Percentiles rank a stretch among this genome's conserved stretches.
Evolutionary conservation across 2,797 vertebrate species (phyloP).

Genomic region (Helostoma temminkii): DNA sequence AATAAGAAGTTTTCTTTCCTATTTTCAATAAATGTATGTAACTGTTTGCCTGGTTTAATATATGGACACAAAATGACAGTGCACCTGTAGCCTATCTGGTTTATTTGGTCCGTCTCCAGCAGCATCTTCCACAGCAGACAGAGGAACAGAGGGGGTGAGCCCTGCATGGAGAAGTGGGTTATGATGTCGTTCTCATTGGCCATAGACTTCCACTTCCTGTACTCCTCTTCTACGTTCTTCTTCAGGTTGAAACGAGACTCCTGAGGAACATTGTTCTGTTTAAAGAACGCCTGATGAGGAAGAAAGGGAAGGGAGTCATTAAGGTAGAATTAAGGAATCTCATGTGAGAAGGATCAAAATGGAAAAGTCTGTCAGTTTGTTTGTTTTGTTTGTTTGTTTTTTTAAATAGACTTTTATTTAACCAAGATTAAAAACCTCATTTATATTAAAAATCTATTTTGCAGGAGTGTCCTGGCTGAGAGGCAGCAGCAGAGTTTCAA

Average conservation of each 20-base stretch:
- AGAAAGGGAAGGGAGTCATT: neutral
- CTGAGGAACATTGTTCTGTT: constrained; percentile 98
- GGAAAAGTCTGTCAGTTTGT: neutral
- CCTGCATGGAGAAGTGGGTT: constrained; percentile 95
- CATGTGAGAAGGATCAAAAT: neutral
- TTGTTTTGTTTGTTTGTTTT: no score
- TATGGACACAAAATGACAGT: neutral
- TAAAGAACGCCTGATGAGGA: constrained; percentile 92
- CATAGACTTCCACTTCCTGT: constrained; percentile 99
- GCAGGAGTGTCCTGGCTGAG: no score
- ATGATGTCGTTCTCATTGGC: constrained; percentile 97
- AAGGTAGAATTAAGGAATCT: neutral
- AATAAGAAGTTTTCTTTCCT: no score
- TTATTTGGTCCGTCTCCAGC: constrained; percentile 97
- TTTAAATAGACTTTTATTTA: no score
- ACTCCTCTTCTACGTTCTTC: constrained; percentile 99
- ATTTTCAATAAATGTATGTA: constrained; percentile 5
- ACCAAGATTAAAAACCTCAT: no score
- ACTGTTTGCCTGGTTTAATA: no score
- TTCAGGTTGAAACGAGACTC: constrained; percentile 99
- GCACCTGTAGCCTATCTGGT: constrained; percentile 91
- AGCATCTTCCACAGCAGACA: constrained; percentile 99
- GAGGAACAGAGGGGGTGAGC: constrained; percentile 95
- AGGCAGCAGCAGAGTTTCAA: no score
- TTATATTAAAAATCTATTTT: no score